Evolutionary conservation across 2,797 vertebrate genomes (phyloP).

Genomic region (Schizopygopsis pylzovi): DNA sequence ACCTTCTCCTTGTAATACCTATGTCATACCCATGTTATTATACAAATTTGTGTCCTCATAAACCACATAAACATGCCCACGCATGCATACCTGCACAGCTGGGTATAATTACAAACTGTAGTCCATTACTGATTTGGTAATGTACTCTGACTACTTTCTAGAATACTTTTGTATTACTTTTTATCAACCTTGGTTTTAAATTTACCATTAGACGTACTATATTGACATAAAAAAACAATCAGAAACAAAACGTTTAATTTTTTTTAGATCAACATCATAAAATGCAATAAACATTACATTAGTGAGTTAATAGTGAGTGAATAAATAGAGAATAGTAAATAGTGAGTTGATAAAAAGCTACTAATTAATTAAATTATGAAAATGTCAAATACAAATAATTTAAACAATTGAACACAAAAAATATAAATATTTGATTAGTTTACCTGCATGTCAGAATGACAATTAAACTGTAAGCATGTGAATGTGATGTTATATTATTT

Average conservation of each 20-base stretch:
- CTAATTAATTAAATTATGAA: no score
- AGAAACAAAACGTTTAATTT: background rate
- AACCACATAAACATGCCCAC: no score
- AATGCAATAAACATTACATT: no score
- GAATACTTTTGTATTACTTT: background rate
- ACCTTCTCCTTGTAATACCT: no score
- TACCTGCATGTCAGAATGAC: background rate
- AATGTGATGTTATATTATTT: background rate
- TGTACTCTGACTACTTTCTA: background rate
- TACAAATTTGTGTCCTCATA: no score
- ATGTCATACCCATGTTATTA: no score
- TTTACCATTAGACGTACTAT: background rate
- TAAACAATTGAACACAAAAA: no score
- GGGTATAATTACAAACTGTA: background rate
- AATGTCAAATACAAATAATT: no score
- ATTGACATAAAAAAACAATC: background rate
- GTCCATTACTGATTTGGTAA: background rate
- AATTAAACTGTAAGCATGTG: background rate
- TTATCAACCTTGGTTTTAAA: background rate
- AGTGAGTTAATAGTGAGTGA: no score
- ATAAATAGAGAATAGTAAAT: no score
- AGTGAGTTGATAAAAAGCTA: no score
- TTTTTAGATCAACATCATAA: no score
- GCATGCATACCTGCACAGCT: background rate
- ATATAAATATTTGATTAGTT: background rate